Evolutionary conservation across 92 coral and sea anemone genomes (phyloP).

Genomic region (Nematostella vectensis): DNA sequence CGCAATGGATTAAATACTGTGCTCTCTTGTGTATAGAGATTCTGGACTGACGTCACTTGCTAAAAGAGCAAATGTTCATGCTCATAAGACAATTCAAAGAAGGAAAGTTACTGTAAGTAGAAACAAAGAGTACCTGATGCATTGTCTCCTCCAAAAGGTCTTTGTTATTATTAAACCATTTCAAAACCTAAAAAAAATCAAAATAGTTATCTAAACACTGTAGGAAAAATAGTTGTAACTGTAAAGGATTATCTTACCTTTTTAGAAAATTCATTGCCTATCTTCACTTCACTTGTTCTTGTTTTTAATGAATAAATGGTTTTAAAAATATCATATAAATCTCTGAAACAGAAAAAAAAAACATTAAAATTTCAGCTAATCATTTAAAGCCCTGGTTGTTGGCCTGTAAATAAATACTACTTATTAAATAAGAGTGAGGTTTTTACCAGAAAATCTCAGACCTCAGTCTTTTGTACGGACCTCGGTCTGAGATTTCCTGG

Average conservation of each 20-base stretch:
- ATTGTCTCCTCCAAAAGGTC: slow-evolving; percentile 59
- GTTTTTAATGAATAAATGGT: slow-evolving; percentile 30
- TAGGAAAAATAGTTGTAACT: too few relatives aligned
- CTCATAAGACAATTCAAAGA: background rate
- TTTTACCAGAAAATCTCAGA: too few relatives aligned
- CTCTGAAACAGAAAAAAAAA: slow-evolving; percentile 19
- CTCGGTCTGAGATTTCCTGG: too few relatives aligned
- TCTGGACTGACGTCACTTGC: slow-evolving; percentile 63
- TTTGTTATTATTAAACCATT: slow-evolving; percentile 78
- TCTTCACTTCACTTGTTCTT: slow-evolving; percentile 26
- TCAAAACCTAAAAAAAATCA: slow-evolving; percentile 51
- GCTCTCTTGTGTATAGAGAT: slow-evolving; percentile 74
- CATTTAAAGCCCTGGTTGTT: too few relatives aligned
- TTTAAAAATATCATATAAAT: slow-evolving; percentile 23
- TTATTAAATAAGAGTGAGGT: too few relatives aligned
- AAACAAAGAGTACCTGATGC: slow-evolving; percentile 54
- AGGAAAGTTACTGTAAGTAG: background rate
- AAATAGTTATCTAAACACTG: too few relatives aligned
- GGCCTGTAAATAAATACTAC: too few relatives aligned
- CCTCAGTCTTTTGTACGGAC: too few relatives aligned
- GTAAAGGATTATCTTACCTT: too few relatives aligned
- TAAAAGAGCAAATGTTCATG: slow-evolving; percentile 7
- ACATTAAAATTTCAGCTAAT: too few relatives aligned
- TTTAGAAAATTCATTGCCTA: slow-evolving; percentile 36
- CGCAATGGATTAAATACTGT: slow-evolving; percentile 91